Percentiles rank a stretch among this genome's conserved stretches.
phyloP scores from a whole-genome alignment of 2,797 vertebrate genomes.

The Sparidentex hasta region DNA sequence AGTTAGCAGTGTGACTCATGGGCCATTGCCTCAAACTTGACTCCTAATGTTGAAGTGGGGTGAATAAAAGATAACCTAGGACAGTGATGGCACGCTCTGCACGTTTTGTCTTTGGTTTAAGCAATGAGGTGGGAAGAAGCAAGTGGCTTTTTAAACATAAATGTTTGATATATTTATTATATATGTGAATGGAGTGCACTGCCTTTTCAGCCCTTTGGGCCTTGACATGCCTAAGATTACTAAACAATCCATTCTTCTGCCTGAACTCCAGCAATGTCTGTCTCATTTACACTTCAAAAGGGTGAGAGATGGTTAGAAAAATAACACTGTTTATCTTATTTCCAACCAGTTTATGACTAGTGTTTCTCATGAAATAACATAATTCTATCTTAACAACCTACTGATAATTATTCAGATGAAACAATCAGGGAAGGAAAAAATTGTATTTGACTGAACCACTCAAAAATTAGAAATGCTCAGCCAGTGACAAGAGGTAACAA shows the following conservation, averaged over 20 bases:
- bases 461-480: neutral
- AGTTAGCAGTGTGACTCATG: conserved; percentile 51
- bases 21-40: conserved; percentile 40
- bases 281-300: neutral
- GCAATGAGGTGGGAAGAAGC: conserved; percentile 4
- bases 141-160: neutral
- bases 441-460: neutral
- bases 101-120: conserved; percentile 14
- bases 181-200: conserved; percentile 20
- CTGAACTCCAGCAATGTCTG: neutral
- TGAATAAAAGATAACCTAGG: conserved; percentile 53
- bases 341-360: neutral
- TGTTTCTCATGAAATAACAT: neutral
- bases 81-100: conserved; percentile 9
- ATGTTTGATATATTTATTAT: conserved; percentile 21
- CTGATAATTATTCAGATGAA: neutral
- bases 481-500: neutral
- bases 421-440: neutral
- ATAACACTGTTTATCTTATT: neutral
- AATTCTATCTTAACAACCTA: neutral
- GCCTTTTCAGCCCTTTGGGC: conserved; percentile 4
- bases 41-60: conserved; percentile 36
- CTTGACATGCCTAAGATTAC: neutral
- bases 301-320: neutral
- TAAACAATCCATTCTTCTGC: conserved; percentile 3